phyloP scores from a whole-genome alignment of 2,797 vertebrate genomes.

The Pangasius larnaudii region DNA sequence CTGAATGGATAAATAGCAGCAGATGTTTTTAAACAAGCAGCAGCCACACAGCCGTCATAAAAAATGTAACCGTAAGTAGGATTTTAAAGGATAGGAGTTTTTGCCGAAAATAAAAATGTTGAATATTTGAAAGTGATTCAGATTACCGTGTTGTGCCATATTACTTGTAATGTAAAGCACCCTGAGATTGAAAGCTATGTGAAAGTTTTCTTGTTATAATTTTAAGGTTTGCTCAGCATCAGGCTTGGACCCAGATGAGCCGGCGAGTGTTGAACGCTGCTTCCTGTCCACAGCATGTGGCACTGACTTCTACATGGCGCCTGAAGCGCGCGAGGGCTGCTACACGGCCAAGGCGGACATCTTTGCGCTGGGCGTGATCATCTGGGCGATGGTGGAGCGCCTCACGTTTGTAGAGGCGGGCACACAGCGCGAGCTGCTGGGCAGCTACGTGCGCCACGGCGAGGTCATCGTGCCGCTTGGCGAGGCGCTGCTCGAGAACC shows the following conservation, averaged over 20 bases:
- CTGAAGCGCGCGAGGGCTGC: slow-evolving; percentile 96
- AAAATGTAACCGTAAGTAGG: background rate
- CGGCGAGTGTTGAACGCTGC: slow-evolving; percentile 91
- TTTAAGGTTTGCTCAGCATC: slow-evolving; percentile 85
- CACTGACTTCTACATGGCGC: slow-evolving; percentile 98
- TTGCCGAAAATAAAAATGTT: background rate
- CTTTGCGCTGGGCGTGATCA: slow-evolving; percentile 94
- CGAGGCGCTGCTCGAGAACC: slow-evolving; percentile 93
- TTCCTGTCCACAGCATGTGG: slow-evolving; percentile 95
- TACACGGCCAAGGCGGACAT: slow-evolving; percentile 98
- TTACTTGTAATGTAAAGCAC: background rate
- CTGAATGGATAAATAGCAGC: background rate
- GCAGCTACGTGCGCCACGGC: slow-evolving; percentile 91
- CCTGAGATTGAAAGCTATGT: background rate
- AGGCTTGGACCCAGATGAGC: slow-evolving; percentile 89
- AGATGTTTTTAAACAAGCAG: background rate
- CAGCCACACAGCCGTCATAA: too few relatives aligned
- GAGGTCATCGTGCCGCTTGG: slow-evolving; percentile 91
- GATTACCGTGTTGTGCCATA: background rate
- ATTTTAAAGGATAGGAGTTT: background rate
- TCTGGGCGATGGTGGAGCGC: slow-evolving; percentile 97
- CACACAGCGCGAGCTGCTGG: slow-evolving; percentile 93
- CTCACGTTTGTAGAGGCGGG: slow-evolving; percentile 94
- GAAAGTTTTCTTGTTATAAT: background rate
- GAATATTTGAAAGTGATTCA: background rate